Conservation (phyloP, 2,888 invertebrate species). For the Mythimna lalbum region DNA sequence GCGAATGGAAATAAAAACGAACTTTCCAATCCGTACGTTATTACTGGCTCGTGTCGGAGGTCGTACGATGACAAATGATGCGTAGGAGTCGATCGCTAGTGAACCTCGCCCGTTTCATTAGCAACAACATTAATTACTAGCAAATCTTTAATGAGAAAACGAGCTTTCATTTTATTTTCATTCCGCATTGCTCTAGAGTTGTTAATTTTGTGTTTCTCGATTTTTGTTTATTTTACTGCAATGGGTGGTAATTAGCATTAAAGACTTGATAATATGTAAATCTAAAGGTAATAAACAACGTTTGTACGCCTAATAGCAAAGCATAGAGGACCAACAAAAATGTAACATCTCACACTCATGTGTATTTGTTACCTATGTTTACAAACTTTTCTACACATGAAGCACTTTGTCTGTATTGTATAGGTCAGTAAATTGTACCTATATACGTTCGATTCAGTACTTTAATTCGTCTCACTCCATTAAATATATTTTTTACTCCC, state of each 20-base stretch:
- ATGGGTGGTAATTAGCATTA: slow-evolving; percentile 26
- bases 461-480: slow-evolving; percentile 20
- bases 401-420: neutral
- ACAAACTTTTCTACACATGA: neutral
- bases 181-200: slow-evolving; percentile 60
- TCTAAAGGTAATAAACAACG: neutral
- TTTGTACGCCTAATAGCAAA: no score
- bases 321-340: no score
- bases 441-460: neutral
- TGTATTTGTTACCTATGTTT: no score
- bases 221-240: slow-evolving; percentile 40
- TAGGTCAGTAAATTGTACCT: neutral
- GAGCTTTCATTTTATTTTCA: slow-evolving; percentile 73
- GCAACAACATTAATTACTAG: slow-evolving; percentile 86
- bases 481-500: slow-evolving; percentile 23
- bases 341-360: no score
- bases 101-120: slow-evolving; percentile 84
- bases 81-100: slow-evolving; percentile 84
- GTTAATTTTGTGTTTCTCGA: slow-evolving; percentile 41
- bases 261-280: neutral
- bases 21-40: slow-evolving; percentile 74
- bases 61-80: slow-evolving; percentile 87
- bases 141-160: slow-evolving; percentile 83
- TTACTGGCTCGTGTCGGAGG: slow-evolving; percentile 82
- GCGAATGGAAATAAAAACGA: slow-evolving; percentile 69